These are phyloP conservation scores for Felis chaus DNA, from an alignment of 2,113 vertebrate species.

Conservation along the genomic window DNA sequence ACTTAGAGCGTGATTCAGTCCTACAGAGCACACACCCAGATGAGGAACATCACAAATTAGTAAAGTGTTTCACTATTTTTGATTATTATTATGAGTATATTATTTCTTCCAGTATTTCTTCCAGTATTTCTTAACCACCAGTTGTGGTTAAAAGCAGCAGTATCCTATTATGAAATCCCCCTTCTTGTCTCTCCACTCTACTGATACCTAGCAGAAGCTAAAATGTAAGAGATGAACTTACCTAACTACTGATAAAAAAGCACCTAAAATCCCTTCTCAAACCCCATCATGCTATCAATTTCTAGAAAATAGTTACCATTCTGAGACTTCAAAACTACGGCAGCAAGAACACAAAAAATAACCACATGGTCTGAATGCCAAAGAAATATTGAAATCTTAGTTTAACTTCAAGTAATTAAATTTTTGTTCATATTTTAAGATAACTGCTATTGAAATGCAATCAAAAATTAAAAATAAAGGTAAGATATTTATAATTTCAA, in stretches of 20 bases:
- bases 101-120: slow-evolving; percentile 38
- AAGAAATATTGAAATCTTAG: not conserved
- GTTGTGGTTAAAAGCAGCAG: not conserved
- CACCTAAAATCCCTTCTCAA: slow-evolving; percentile 43
- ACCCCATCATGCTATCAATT: not conserved
- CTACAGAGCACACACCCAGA: not conserved
- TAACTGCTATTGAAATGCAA: slow-evolving; percentile 32
- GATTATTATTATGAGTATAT: slow-evolving; percentile 36
- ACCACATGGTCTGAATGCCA: not conserved
- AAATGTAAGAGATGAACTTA: not conserved
- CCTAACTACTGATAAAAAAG: slow-evolving; percentile 42
- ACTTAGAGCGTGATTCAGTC: slow-evolving; percentile 14
- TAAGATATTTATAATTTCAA: slow-evolving; percentile 42
- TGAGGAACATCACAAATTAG: slow-evolving; percentile 50
- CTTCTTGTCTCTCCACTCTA: not conserved
- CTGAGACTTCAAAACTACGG: not conserved
- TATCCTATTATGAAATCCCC: slow-evolving; percentile 30
- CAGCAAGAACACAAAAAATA: slow-evolving; percentile 39
- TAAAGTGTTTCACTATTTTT: slow-evolving; percentile 22
- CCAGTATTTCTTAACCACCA: slow-evolving; percentile 53
- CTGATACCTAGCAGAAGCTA: slow-evolving; percentile 32
- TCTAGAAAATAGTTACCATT: slow-evolving; percentile 19
- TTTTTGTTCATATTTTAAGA: slow-evolving; percentile 48
- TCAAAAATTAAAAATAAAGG: not conserved
- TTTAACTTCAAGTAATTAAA: slow-evolving; percentile 54